Evolutionary conservation across 2,113 vertebrate species (phyloP), one percentile per base, ranked within the genome.

Genomic region (Corvus hawaiiensis): DNA sequence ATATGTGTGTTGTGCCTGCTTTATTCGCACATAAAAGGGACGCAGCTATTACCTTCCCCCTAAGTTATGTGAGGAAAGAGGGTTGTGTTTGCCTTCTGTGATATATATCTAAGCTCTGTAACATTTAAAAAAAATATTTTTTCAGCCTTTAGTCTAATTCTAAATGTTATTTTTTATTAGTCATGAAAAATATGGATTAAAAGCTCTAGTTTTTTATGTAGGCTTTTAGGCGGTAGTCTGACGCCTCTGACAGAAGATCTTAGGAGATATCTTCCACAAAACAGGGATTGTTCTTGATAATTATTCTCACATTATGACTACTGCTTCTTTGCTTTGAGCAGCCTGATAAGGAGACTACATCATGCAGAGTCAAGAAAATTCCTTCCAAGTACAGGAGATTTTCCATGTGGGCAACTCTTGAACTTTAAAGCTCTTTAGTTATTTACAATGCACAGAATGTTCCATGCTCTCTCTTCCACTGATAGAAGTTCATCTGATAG

Each of bases 161-260:
- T 66, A 43, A 63, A 78, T 74, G 20, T 67, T 90, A 24, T 66
- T 94, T 90, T 92, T 92, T 48, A 67, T 71, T 74, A 80, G 28
- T 81, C 55, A 33, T 61, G 55, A 63, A 74, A 63, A 81, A 44
- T 55, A 63, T 0, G 9, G 35, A 39, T 92, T 94, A 84, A 85
- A 94, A 87, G 21, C 66, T 91, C 49, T 72, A 82, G 43, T n/a
- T 64, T 64, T 90, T 76, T 69, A 28, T 20, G 9, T 17, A 28
- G 82, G 32, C 67, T 80, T 90, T 61, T 41, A 46, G 66, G 46
- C 20, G 66, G 37, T 41, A 46, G 22, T 58, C 61, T 86, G 79
- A 59, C 92, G 68, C 14, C 76, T 93, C 72, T 63, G 64, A 90
- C 44, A 92, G 95, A 84, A 93, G 51, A 92, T 86, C 48, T 33